phyloP scores from a whole-genome alignment of 2,888 invertebrate genomes.

The Diloba caeruleocephala region DNA sequence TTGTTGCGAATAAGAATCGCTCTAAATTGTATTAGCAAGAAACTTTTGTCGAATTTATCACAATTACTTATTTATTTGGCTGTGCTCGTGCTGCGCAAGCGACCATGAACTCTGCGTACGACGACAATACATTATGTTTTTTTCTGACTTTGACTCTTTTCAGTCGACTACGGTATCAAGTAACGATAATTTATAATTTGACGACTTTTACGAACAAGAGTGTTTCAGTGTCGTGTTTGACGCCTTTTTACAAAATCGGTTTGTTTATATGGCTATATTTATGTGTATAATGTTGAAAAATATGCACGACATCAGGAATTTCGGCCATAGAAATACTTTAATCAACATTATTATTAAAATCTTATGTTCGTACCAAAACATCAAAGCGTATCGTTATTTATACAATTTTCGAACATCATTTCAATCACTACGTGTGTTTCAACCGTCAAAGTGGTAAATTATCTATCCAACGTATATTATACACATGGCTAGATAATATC shows the following conservation, averaged over 20 bases:
- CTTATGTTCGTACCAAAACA: too few relatives aligned
- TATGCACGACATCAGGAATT: too few relatives aligned
- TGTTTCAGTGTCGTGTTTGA: neutral
- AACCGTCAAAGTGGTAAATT: slow-evolving; percentile 19
- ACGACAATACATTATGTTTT: slow-evolving; percentile 26
- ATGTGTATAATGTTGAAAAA: too few relatives aligned
- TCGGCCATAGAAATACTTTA: too few relatives aligned
- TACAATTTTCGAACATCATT: slow-evolving; percentile 10
- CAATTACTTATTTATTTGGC: slow-evolving; percentile 32
- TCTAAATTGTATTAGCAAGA: neutral
- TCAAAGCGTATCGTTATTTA: neutral
- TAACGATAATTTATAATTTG: slow-evolving; percentile 17
- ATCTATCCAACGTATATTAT: slow-evolving; percentile 11
- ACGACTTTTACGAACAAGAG: neutral
- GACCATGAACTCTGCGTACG: slow-evolving; percentile 41
- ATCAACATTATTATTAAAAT: too few relatives aligned
- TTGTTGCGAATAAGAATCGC: slow-evolving; percentile 2
- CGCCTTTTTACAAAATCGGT: too few relatives aligned
- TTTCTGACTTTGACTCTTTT: slow-evolving; percentile 13
- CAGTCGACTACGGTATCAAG: slow-evolving; percentile 14
- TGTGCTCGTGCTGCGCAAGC: slow-evolving; percentile 15
- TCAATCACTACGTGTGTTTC: slow-evolving; percentile 5
- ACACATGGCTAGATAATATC: too few relatives aligned
- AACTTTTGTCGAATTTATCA: slow-evolving; percentile 25
- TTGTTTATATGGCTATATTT: neutral